Percentiles rank a stretch among this genome's conserved stretches.
Conservation (phyloP, 2,888 invertebrate species). For the Amphipyra berbera region DNA sequence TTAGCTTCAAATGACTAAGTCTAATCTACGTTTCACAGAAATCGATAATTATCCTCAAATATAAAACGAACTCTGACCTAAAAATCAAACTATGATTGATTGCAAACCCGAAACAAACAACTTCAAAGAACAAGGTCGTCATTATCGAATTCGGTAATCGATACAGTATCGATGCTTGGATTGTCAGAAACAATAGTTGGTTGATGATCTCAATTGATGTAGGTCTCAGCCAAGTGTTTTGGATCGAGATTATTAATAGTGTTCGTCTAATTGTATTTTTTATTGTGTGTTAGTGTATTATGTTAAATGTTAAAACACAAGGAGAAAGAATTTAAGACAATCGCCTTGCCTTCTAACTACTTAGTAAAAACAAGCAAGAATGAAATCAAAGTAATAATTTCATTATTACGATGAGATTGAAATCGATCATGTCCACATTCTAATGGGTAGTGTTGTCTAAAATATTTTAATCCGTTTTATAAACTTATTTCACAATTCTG, state of each 20-base stretch:
- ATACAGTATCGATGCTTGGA: slow-evolving; percentile 57
- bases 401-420: background rate
- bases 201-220: slow-evolving; percentile 73
- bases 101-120: slow-evolving; percentile 68
- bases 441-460: background rate
- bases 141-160: slow-evolving; percentile 64
- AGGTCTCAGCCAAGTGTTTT: slow-evolving; percentile 63
- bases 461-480: background rate
- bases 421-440: background rate
- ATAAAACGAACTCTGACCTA: slow-evolving; percentile 21
- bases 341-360: no score
- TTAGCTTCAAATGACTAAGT: background rate
- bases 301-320: no score
- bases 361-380: no score
- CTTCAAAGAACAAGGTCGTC: slow-evolving; percentile 68
- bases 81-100: slow-evolving; percentile 65
- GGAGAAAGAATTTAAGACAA: no score
- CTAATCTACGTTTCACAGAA: slow-evolving; percentile 13
- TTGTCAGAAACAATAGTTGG: slow-evolving; percentile 64
- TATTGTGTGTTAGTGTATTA: no score
- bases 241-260: slow-evolving; percentile 14
- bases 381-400: background rate
- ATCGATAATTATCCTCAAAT: slow-evolving; percentile 18
- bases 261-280: slow-evolving; percentile 5
- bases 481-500: background rate